A percentile compares a stretch with the other conserved stretches of the same genome.
Evolutionary conservation across 2,797 vertebrate genomes (phyloP).

Genomic region (Hylomyscus alleni): DNA sequence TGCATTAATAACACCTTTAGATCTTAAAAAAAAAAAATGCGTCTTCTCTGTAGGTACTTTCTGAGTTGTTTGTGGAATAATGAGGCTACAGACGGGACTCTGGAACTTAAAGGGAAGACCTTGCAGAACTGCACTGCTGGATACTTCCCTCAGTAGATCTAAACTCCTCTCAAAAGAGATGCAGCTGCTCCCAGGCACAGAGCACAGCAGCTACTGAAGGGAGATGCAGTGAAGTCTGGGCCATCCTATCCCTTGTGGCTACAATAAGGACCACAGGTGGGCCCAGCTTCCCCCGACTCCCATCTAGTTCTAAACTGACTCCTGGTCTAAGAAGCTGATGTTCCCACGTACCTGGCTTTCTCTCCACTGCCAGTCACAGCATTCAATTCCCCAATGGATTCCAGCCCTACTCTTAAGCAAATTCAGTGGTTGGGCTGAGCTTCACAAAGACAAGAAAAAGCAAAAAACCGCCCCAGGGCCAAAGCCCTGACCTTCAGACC

Average conservation of each 20-base stretch:
- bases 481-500: neutral
- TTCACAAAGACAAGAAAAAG: neutral
- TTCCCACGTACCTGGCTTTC: neutral
- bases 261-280: neutral
- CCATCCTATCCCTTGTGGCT: neutral
- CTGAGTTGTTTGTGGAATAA: constrained; percentile 61
- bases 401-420: neutral
- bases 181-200: neutral
- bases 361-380: neutral
- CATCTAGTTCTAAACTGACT: constrained; percentile 17
- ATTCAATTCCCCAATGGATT: neutral
- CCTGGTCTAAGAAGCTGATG: neutral
- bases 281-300: neutral
- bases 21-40: constrained; percentile 8
- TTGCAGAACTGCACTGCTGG: neutral
- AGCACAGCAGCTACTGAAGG: neutral
- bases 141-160: neutral
- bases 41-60: constrained; percentile 70
- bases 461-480: neutral
- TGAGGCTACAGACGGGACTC: constrained; percentile 9
- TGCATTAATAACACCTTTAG: constrained; percentile 66
- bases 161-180: neutral
- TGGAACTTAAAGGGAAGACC: neutral
- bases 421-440: neutral
- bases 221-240: neutral